Base-by-base conservation (phyloP, 1,140 invertebrate genomes). In the Drosophila kurseongensis region DNA sequence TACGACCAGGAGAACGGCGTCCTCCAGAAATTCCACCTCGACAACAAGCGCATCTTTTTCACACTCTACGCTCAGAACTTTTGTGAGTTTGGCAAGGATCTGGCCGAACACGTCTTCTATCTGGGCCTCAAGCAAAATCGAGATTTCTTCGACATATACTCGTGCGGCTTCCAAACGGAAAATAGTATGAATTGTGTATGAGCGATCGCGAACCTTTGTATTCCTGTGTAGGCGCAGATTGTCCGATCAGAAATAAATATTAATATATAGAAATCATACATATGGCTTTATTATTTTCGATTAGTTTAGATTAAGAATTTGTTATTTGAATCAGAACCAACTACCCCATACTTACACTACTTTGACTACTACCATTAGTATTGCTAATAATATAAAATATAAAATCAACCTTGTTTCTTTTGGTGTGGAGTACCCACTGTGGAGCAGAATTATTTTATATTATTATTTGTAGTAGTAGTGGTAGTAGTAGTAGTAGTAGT, bases 1-100 rank as follows among this genome's bases (percentile, higher is more conserved):
- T 90, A 82, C 45, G 81, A 91, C 36, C 73, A 89, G 27, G 91
- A 92, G 32, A 85, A 92, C 51, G 55, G 63, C 6, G 78, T 91
- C 8, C 73, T 92, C 0, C 54, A 55, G 8, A 54, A 66, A 4
- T 76, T 79, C 32, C 60, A 90, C 13, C 55, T 92, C 35, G 80
- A 69, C 60, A 91, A 92, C 14, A 86, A 79, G 44, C 80, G 84
- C 0, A 32, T 92, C 2, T 92, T 91, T 36, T 92, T 91, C 27
- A 91, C 88, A 0, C 69, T 92, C 0, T 92, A 83, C 36, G 91
- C 86, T 0, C 91, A 92, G 41, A 92, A 92, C 41, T 92, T 92
- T 44, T 92, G 91, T 32, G 91, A 92, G 27, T 92, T 92, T 44
- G 91, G 91, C 16, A 89, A 89, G 55, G 88, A 91, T 13, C 50